A percentile compares a stretch with the other conserved stretches of the same genome.
Evolutionary conservation across 1,140 invertebrate species (phyloP).

Genomic region (Brachystomella parvula): DNA sequence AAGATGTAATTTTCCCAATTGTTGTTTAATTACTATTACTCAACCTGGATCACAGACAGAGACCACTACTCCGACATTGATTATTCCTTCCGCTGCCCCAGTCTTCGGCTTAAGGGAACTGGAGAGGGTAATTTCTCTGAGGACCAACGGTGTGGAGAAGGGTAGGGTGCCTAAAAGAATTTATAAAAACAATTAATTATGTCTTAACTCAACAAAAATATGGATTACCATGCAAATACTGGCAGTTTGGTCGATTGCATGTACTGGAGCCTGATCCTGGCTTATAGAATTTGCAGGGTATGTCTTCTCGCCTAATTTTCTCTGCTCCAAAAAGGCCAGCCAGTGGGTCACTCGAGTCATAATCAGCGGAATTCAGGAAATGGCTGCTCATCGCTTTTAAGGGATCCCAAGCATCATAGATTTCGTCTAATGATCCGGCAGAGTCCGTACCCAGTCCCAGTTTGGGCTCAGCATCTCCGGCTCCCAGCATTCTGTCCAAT

Average conservation of each 20-base stretch:
- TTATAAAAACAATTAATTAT: neutral
- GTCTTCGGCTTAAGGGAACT: neutral
- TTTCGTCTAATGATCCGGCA: no score
- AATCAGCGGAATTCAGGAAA: neutral
- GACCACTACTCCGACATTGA: constrained; percentile 2
- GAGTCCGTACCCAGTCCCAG: no score
- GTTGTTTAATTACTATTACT: no score
- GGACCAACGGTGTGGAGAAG: neutral
- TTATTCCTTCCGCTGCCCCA: neutral
- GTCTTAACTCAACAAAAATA: neutral
- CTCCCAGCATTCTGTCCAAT: neutral
- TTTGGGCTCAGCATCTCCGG: neutral
- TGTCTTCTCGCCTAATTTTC: neutral
- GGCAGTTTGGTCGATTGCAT: neutral
- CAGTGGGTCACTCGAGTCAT: neutral
- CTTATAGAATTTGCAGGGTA: neutral
- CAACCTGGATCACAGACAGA: neutral
- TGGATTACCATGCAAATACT: neutral
- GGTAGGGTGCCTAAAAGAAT: no score
- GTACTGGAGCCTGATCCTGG: neutral
- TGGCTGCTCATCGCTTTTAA: neutral
- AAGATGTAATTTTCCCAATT: no score
- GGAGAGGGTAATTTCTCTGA: neutral
- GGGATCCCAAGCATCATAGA: neutral
- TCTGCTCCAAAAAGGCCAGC: neutral